These are phyloP conservation scores for Stomorhina lunata DNA, from an alignment of 2,888 invertebrate genomes.

Conservation along the genomic window DNA sequence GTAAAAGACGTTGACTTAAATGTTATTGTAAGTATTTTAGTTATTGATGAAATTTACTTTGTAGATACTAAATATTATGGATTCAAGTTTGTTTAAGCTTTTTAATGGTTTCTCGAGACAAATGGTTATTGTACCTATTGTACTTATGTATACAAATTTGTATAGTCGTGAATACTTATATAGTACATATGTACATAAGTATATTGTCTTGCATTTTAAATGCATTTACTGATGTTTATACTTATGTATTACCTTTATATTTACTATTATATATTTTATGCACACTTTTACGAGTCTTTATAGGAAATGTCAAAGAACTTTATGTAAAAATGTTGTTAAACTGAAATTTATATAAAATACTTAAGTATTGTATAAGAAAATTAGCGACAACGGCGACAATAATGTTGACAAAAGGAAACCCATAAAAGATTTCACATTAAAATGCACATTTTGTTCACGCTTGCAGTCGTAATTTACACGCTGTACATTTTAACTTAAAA, in stretches of 20 bases:
- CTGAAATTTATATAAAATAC: neutral
- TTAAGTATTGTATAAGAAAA: neutral
- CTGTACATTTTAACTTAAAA: neutral
- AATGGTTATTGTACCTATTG: constrained; percentile 34
- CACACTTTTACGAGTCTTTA: neutral
- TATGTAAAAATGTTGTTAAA: constrained; percentile 16
- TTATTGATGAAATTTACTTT: constrained; percentile 43
- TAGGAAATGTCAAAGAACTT: constrained; percentile 61
- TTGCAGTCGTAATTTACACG: neutral
- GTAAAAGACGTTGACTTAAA: constrained; percentile 9
- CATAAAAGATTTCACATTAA: constrained; percentile 39
- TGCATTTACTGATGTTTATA: too few relatives aligned
- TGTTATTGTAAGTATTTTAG: constrained; percentile 13
- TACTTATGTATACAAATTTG: too few relatives aligned
- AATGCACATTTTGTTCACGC: constrained; percentile 40
- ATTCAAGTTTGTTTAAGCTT: constrained; percentile 12
- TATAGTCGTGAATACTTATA: too few relatives aligned
- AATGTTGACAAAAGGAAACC: constrained; percentile 37
- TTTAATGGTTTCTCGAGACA: constrained; percentile 63
- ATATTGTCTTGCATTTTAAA: too few relatives aligned
- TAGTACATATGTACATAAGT: too few relatives aligned
- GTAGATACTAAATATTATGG: neutral
- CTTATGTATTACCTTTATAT: too few relatives aligned
- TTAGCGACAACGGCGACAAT: constrained; percentile 22
- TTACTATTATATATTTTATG: constrained; percentile 36